A percentile compares a stretch with the other conserved stretches of the same genome.
Evolutionary conservation across 2,888 invertebrate species (phyloP).

Genomic region (Baccha elongata): DNA sequence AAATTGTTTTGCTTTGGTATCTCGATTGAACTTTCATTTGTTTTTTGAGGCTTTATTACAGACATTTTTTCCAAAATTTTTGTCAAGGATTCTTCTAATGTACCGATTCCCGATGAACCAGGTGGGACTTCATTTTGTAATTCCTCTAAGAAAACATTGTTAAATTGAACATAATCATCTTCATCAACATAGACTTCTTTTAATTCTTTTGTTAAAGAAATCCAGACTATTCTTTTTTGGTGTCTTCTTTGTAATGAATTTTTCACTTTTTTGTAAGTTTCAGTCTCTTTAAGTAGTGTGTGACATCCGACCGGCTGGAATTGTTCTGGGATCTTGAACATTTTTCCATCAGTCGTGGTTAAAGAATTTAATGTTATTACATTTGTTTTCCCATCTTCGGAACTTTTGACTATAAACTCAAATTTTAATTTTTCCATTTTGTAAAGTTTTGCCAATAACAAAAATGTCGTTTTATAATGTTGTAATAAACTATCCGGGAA

Average conservation of each 20-base stretch:
- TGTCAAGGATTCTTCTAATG: not conserved
- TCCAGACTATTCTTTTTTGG: conserved; percentile 4
- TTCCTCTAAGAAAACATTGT: no score
- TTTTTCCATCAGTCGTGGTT: not conserved
- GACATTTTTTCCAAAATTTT: not conserved
- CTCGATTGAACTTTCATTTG: not conserved
- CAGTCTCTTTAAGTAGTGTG: conserved; percentile 5
- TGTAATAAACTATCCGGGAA: not conserved
- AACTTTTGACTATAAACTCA: not conserved
- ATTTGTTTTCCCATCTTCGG: conserved; percentile 2
- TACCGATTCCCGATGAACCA: not conserved
- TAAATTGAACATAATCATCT: conserved; percentile 8
- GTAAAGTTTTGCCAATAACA: conserved; percentile 1
- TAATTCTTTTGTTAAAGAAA: conserved; percentile 6
- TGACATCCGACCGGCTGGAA: not conserved
- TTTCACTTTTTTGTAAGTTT: conserved; percentile 10
- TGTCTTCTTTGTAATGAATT: no score
- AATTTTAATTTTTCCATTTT: conserved; percentile 11
- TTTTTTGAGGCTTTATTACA: not conserved
- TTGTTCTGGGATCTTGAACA: not conserved
- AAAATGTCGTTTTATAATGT: conserved; percentile 3
- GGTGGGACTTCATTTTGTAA: not conserved
- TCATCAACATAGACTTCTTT: conserved; percentile 2
- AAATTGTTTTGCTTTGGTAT: conserved; percentile 9
- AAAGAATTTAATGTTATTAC: not conserved